Base-by-base conservation (phyloP, 2,113 vertebrate genomes). In the Ciconia stormi region DNA sequence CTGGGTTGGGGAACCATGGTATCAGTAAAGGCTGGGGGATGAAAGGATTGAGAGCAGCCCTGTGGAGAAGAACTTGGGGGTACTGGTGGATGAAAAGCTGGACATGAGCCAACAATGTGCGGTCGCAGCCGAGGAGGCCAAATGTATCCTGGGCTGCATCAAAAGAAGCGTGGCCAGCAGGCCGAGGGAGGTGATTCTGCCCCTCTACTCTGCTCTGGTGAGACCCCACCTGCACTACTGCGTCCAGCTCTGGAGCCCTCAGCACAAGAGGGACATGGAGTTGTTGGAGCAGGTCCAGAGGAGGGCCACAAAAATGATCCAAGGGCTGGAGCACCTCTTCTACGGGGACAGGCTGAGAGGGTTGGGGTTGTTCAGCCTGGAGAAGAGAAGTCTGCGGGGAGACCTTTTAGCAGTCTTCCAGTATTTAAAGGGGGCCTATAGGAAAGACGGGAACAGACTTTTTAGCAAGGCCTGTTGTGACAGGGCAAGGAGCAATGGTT, bases 151-250 rank as follows among this genome's bases (percentile, higher is more conserved):
- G 56, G 44, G 56, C 62, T 76, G 46, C 27, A 40, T 20, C 18
- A n/a, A 59, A 44, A 74, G 40, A 6, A 34, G n/a, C 0, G 0
- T 11, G 40, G 40, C 56, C 46, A 70, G 66, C 22, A 69, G 56
- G 65, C 3, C 0, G 0, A 62, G 8, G 23, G 49, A 65, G 17
- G 36, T 2, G 40, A 81, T 66, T 27, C 52, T 62, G 25, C 56
- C 50, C 44, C 21, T 81, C 55, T 65, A 3, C 50, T 71, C 21
- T 6, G 21, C 74, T 76, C 49, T 46, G 1, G 0, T 8, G 17
- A 72, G 52, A 67, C 13, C 49, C 15, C 42, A 34, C 29, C 25
- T 61, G 40, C 27, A 71, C 23, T 21, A 9, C 40, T 61, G 74
- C 8, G 0, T 42, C 36, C 55, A 74, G 29, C 49, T 65, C 66